Percentiles rank a stretch among this genome's conserved stretches.
These are phyloP conservation scores for Leuciscus idus DNA, from an alignment of 2,113 vertebrate species.

Conservation along the genomic window DNA sequence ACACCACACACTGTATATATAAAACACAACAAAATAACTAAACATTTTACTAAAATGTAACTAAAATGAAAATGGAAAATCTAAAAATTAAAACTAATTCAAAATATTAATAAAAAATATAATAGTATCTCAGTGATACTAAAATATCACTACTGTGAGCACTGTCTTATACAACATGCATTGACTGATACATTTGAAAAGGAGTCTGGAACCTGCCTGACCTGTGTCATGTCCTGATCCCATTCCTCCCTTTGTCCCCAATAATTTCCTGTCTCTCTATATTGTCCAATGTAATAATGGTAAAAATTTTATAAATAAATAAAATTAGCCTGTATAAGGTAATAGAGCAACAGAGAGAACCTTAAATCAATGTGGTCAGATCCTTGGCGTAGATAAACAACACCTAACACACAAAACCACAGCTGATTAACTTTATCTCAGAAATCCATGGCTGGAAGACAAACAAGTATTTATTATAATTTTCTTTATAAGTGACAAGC, in stretches of 20 bases:
- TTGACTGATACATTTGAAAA: not conserved
- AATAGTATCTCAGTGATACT: not conserved
- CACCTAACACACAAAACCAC: not conserved
- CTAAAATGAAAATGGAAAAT: too few relatives aligned
- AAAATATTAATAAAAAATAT: not conserved
- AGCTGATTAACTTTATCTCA: constrained; percentile 48
- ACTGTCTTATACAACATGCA: not conserved
- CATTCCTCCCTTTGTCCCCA: not conserved
- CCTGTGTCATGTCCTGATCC: not conserved
- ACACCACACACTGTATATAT: too few relatives aligned
- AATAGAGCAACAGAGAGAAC: not conserved
- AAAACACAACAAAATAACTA: too few relatives aligned
- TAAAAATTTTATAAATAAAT: not conserved
- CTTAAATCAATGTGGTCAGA: constrained; percentile 25
- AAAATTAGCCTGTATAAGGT: constrained; percentile 5
- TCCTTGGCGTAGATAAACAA: not conserved
- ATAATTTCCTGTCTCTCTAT: constrained; percentile 5
- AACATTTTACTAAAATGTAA: not conserved
- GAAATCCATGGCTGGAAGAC: constrained; percentile 56
- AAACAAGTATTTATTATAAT: constrained; percentile 56
- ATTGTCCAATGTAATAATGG: not conserved
- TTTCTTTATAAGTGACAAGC: constrained; percentile 64
- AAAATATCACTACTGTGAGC: not conserved
- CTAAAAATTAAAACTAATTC: not conserved
- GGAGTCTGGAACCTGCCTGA: too few relatives aligned